Percentiles rank a stretch among this genome's conserved stretches.
These are phyloP conservation scores for Pyxicephalus adspersus DNA, from an alignment of 2,113 vertebrate genomes.

Conservation along the genomic window DNA sequence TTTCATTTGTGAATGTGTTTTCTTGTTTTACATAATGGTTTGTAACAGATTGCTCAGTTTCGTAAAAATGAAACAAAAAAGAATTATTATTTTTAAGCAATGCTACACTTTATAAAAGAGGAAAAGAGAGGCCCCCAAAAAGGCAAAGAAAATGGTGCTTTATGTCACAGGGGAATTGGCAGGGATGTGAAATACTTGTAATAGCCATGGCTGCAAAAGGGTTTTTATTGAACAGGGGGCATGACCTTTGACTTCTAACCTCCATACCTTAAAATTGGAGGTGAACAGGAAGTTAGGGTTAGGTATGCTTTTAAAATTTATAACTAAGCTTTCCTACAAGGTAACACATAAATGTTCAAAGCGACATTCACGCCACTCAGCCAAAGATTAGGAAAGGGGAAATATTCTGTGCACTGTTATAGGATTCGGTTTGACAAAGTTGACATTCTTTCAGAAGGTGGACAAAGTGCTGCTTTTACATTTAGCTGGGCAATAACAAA, in stretches of 20 bases:
- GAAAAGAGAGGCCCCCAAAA: conserved; percentile 53
- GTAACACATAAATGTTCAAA: conserved; percentile 39
- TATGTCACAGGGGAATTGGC: conserved; percentile 48
- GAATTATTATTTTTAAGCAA: conserved; percentile 53
- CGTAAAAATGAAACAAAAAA: conserved; percentile 53
- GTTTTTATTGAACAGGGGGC: conserved; percentile 61
- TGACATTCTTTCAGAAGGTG: conserved; percentile 28
- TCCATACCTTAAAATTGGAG: conserved; percentile 58
- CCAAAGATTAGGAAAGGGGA: conserved; percentile 30
- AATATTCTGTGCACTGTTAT: conserved; percentile 24
- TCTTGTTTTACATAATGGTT: conserved; percentile 30
- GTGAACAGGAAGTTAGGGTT: conserved; percentile 61
- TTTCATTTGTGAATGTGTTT: conserved; percentile 14
- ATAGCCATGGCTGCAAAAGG: conserved; percentile 58
- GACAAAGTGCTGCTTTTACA: conserved; percentile 22
- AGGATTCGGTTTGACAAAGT: conserved; percentile 28
- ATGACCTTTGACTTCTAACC: conserved; percentile 59
- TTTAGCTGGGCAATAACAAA: conserved; percentile 24
- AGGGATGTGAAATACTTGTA: conserved; percentile 58
- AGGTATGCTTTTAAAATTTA: conserved; percentile 55
- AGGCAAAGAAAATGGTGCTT: conserved; percentile 44
- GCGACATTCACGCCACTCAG: not conserved
- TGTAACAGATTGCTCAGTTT: conserved; percentile 41
- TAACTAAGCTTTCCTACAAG: conserved; percentile 58
- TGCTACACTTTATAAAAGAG: conserved; percentile 51